Evolutionary conservation across 2,113 vertebrate genomes (phyloP), one percentile per base, ranked within the genome.

Genomic region (Myocastor coypus): DNA sequence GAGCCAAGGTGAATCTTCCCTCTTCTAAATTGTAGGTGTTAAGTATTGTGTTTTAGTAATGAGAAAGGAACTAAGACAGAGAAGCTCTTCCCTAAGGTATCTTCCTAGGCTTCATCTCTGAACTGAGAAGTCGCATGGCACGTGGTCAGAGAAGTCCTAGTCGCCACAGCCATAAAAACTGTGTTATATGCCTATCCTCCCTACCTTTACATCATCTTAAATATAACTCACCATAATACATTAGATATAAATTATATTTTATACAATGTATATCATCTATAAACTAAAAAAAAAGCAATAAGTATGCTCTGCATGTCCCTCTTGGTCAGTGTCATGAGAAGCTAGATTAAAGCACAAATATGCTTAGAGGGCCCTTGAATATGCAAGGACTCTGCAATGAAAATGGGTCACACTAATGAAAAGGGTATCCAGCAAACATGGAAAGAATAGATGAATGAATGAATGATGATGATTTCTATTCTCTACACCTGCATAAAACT

Each of bases 301-400:
- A 13, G 46, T 46, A 8, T 40, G 32, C 24, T 59, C 32, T 40
- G 0, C 3, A 3, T 0, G 3, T 30, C 28, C 4, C 12, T 84
- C n/a, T 82, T 71, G 13, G 32, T 87, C 22, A 22, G 3, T 6
- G 7, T 28, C 13, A 32, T 26, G 1, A 61, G 77, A 64, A 66
- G 78, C 1, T 61, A 12, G 14, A 8, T 95, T 52, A 73, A 55
- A 75, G 26, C 37, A 50, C 75, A 75, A 3, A 69, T 9, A 3
- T 1, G 30, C 3, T 9, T 66, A 34, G 59, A 77, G 63, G 86
- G 55, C 28, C 57, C 84, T n/a, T 13, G 32, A 22, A 19, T 34
- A 34, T 73, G 28, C 6, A 7, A 20, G 14, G 10, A 55, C 52
- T 40, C 52, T 28, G 30, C 24, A 17, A 2, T 14, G 37, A 59